Conservation (phyloP, 2,797 vertebrate genomes). For the Crypturellus tataupa region DNA sequence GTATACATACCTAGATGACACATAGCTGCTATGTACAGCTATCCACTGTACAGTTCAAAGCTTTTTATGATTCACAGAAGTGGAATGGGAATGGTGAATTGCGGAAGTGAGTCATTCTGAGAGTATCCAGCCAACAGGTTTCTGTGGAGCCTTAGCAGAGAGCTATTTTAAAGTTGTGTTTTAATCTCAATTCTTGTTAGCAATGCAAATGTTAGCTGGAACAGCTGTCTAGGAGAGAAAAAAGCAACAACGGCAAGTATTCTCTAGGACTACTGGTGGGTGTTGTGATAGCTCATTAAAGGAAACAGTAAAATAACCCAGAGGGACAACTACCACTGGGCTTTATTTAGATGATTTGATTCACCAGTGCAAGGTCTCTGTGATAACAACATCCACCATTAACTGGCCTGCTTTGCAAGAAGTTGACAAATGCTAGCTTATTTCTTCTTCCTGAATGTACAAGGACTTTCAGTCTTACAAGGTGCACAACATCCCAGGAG, state of each 20-base stretch:
- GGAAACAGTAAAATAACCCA: too few species aligned
- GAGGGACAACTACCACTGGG: too few species aligned
- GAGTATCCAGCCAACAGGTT: slow-evolving; percentile 53
- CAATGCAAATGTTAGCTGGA: slow-evolving; percentile 63
- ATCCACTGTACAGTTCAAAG: slow-evolving; percentile 32
- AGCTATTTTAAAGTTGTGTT: slow-evolving; percentile 65
- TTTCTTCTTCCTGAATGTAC: too few species aligned
- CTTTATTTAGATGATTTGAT: too few species aligned
- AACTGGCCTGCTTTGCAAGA: too few species aligned
- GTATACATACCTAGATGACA: slow-evolving; percentile 41
- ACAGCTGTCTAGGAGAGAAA: slow-evolving; percentile 61
- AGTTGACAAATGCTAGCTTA: too few species aligned
- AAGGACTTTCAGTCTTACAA: too few species aligned
- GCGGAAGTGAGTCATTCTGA: slow-evolving; percentile 66
- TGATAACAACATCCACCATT: too few species aligned
- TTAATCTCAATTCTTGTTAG: slow-evolving; percentile 61
- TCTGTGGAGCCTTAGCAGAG: slow-evolving; percentile 53
- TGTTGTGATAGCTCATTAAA: too few species aligned
- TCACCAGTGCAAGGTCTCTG: too few species aligned
- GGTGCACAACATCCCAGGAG: too few species aligned
- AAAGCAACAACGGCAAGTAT: slow-evolving; percentile 41
- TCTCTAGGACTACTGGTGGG: slow-evolving; percentile 27
- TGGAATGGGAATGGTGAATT: slow-evolving; percentile 55
- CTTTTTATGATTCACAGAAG: slow-evolving; percentile 66
- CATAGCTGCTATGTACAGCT: slow-evolving; percentile 17